These are phyloP conservation scores for Brassicogethes aeneus DNA, from an alignment of 2,888 invertebrate genomes.

Conservation along the genomic window DNA sequence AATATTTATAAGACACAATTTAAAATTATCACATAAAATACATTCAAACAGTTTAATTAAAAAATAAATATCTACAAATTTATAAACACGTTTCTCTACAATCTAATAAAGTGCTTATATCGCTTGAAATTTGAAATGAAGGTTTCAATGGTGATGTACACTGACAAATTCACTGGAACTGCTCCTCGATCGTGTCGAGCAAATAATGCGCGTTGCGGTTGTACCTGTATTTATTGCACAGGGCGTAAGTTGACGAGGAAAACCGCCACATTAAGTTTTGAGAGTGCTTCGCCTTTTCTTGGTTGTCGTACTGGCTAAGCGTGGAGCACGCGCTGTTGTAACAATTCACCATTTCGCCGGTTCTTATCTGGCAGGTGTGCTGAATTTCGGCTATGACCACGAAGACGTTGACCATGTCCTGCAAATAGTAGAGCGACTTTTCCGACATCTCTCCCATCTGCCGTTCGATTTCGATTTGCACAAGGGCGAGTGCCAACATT, in stretches of 20 bases:
- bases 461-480: constrained; percentile 60
- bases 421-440: constrained; percentile 26
- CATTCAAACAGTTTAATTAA: no score
- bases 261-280: constrained; percentile 72
- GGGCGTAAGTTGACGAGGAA: constrained; percentile 56
- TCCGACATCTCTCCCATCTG: constrained; percentile 24
- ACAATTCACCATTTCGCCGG: constrained; percentile 54
- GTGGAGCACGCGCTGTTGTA: constrained; percentile 55
- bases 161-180: constrained; percentile 6
- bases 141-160: no score
- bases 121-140: not conserved
- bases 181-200: constrained; percentile 20
- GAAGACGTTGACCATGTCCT: constrained; percentile 52
- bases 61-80: not conserved
- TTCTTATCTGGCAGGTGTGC: constrained; percentile 58
- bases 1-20: not conserved
- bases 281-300: constrained; percentile 56
- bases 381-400: constrained; percentile 65
- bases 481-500: constrained; percentile 67
- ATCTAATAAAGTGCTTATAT: not conserved
- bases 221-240: constrained; percentile 12
- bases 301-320: constrained; percentile 62
- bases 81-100: not conserved
- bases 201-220: constrained; percentile 13
- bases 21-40: not conserved